Base-by-base conservation (phyloP, 2,113 vertebrate genomes). In the Macrotus californicus region DNA sequence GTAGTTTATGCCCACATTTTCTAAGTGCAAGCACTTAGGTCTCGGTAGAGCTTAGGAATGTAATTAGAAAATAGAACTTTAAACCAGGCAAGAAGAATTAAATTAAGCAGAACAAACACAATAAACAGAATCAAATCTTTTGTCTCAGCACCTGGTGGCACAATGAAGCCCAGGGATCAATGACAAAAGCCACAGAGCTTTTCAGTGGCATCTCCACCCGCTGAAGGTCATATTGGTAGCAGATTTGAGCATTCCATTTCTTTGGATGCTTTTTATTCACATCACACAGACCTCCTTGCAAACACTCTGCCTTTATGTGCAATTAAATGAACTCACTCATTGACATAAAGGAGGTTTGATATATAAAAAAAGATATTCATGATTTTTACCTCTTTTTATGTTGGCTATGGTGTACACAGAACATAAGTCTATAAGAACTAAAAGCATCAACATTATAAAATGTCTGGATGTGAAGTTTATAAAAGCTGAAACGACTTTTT, bases 11-110 rank as follows among this genome's bases (percentile, higher is more conserved):
- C 22, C 39, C 61, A 61, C 46, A 24, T 83, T 92, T 64, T 89
- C 43, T 66, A 52, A 91, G 54, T 66, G 76, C 79, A 80, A 87
- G 89, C 39, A 13, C 39, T 86, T 6, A 12, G 41, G 50, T 56
- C 66, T 95, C 16, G 24, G 64, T 50, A 69, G 59, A 91, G 76
- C 48, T 98, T 95, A 93, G 15, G 24, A 93, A 94, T 94, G 46
- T 96, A 98, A 97, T 97, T 97, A 97, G 91, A 97, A 96, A 97
- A 96, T 64, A 94, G 87, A 89, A 92, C 82, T 96, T 97, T 94
- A 96, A 95, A 72, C 73, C 85, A 92, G 46, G 87, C 95, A 98
- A 91, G 84, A 96, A 96, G 95, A 97, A 93, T 88, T 96, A 95
- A 97, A 97, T 97, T 96, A 97, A 95, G 77, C 87, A 92, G 87